Base-by-base conservation (phyloP, 2,113 vertebrate species). In the Phyllopteryx taeniolatus region DNA sequence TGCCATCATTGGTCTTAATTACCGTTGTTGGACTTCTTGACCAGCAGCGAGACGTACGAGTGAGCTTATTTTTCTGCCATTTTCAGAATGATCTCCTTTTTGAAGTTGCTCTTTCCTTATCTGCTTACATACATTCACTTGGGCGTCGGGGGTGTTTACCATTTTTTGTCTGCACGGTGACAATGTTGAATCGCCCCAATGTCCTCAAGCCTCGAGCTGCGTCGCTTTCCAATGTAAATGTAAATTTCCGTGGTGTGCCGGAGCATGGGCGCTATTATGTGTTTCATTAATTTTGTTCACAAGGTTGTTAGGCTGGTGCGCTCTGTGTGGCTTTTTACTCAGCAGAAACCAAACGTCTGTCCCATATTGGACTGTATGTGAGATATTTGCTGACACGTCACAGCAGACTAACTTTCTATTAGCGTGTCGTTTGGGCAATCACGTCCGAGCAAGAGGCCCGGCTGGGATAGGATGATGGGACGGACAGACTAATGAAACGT, bases 311-410 rank as follows among this genome's bases (percentile, higher is more conserved):
- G 10, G 53, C 56, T 67, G 27, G 62, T 31, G 61, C 57, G 71
- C 59, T 61, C 20, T 44, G 62, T 15, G 11, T 13, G 20, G 2
- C 11, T 44, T 65, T 12, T 65, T 15, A 31, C 57, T 31, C 33
- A 59, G 3, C 12, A 14, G 14, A 19, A 7, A 17, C 31, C 31
- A 39, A 61, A 66, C 8, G 64, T 10, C 64, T 19, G 13, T 47
- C 44, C 22, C 22, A n/a, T 27, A 31, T 31, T 66, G 49, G 17
- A 47, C 43, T 22, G 19, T 8, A 13, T 13, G 22, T 15, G 13
- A 15, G 33, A 75, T 86, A 88, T 84, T 59, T 88, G 89, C 88
- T 91, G 88, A 90, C 81, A 66, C 44, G 83, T 78, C 81, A 73
- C 79, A 75, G 33, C 49, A 35, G 31, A 33, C 66, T 71, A 59